Conservation (phyloP, 2,113 vertebrate genomes). For the Forbesichthys agassizii region DNA sequence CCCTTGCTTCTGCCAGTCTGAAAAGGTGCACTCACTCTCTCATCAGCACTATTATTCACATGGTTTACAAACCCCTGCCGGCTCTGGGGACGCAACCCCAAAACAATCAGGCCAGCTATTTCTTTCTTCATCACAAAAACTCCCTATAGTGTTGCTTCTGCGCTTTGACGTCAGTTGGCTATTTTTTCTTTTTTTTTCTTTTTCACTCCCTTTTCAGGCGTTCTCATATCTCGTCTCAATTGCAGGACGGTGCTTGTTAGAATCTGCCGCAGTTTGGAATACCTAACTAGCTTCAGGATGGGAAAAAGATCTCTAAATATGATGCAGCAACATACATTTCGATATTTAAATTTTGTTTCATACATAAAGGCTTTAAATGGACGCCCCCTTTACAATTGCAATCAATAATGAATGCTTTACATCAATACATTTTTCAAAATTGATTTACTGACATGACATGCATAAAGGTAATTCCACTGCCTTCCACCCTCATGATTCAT, state of each 20-base stretch:
- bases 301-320: not conserved
- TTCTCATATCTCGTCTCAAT: constrained; percentile 39
- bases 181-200: constrained; percentile 6
- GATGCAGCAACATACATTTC: not conserved
- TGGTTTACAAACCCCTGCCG: constrained; percentile 49
- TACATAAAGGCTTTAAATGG: too few relatives aligned
- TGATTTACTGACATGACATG: constrained; percentile 51
- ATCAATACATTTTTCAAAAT: constrained; percentile 25
- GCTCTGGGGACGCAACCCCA: constrained; percentile 42
- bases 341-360: too few relatives aligned
- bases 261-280: constrained; percentile 33
- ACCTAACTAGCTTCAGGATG: constrained; percentile 26
- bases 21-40: constrained; percentile 37
- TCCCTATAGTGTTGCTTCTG: constrained; percentile 52
- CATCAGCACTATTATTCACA: constrained; percentile 51
- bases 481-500: constrained; percentile 45
- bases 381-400: too few relatives aligned
- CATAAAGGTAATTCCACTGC: constrained; percentile 69
- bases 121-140: constrained; percentile 44
- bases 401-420: not conserved
- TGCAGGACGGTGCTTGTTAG: constrained; percentile 42
- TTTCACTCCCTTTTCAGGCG: not conserved
- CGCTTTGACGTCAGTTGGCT: constrained; percentile 60
- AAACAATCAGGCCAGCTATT: constrained; percentile 69
- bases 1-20: constrained; percentile 39